phyloP scores from a whole-genome alignment of 1,140 invertebrate species.

The Thaumatotibia leucotreta region DNA sequence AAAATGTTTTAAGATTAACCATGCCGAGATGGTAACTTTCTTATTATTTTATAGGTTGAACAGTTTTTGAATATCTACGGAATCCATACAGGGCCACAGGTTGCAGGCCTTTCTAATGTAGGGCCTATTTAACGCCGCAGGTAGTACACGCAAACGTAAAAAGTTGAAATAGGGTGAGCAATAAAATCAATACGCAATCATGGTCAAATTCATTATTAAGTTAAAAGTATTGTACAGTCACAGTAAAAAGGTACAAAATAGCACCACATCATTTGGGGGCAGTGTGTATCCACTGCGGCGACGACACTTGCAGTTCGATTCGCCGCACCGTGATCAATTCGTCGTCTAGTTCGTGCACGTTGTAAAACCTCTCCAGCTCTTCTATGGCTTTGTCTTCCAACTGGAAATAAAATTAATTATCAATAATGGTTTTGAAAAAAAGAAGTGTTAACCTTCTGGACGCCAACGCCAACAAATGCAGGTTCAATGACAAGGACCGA shows the following conservation, averaged over 20 bases:
- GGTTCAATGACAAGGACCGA: too few relatives aligned
- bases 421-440: neutral
- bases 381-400: conserved; percentile 86
- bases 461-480: too few relatives aligned
- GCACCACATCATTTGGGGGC: conserved; percentile 52
- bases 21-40: too few relatives aligned
- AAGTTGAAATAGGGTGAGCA: neutral
- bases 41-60: too few relatives aligned
- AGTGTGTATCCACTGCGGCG: conserved; percentile 80
- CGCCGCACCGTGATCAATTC: conserved; percentile 81
- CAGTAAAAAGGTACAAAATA: conserved; percentile 25
- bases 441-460: too few relatives aligned
- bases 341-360: conserved; percentile 77
- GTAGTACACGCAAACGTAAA: too few relatives aligned
- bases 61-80: too few relatives aligned
- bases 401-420: conserved; percentile 61
- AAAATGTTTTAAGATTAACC: too few relatives aligned
- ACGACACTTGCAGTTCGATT: conserved; percentile 71
- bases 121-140: too few relatives aligned
- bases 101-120: too few relatives aligned
- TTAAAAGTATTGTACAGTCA: neutral
- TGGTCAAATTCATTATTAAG: neutral
- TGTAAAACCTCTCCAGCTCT: conserved; percentile 82
- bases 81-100: too few relatives aligned
- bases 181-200: neutral